Conservation (phyloP, 2,888 invertebrate species). For the Furcula furcula region DNA sequence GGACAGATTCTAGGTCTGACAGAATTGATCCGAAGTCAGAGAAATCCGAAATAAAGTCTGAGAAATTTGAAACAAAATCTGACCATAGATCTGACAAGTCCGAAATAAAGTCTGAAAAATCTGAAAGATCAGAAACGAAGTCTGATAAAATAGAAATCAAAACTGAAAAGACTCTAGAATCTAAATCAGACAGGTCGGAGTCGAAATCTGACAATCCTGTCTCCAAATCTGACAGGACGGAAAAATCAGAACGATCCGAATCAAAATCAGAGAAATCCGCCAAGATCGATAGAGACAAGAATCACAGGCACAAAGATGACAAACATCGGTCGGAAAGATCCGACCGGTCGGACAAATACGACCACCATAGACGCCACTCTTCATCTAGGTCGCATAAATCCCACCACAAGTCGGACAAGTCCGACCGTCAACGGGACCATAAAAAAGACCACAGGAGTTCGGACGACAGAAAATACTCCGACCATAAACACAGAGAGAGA, state of each 20-base stretch:
- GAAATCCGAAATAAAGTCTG: background rate
- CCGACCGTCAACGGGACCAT: constrained; percentile 36
- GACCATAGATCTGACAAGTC: background rate
- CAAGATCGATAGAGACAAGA: constrained; percentile 38
- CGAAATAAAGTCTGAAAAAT: constrained; percentile 1
- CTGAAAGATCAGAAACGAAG: constrained; percentile 1
- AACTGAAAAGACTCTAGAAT: background rate
- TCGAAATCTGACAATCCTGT: constrained; percentile 27
- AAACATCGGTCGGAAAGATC: constrained; percentile 23
- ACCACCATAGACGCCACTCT: constrained; percentile 61
- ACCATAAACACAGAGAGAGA: constrained; percentile 42
- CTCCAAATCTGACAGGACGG: constrained; percentile 23
- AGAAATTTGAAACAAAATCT: background rate
- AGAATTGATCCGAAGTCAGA: constrained; percentile 9
- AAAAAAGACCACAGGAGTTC: constrained; percentile 54
- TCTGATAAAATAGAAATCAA: constrained; percentile 1
- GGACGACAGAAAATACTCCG: constrained; percentile 42
- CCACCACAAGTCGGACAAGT: constrained; percentile 47
- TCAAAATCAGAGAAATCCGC: constrained; percentile 32
- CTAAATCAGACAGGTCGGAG: constrained; percentile 11
- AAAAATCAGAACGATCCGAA: constrained; percentile 23
- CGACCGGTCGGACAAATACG: constrained; percentile 20
- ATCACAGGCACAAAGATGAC: constrained; percentile 51
- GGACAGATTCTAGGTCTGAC: constrained; percentile 6
- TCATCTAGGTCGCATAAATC: constrained; percentile 61